These are phyloP conservation scores for Gonatopus flavifemur DNA, from an alignment of 1,140 invertebrate genomes.

Conservation along the genomic window DNA sequence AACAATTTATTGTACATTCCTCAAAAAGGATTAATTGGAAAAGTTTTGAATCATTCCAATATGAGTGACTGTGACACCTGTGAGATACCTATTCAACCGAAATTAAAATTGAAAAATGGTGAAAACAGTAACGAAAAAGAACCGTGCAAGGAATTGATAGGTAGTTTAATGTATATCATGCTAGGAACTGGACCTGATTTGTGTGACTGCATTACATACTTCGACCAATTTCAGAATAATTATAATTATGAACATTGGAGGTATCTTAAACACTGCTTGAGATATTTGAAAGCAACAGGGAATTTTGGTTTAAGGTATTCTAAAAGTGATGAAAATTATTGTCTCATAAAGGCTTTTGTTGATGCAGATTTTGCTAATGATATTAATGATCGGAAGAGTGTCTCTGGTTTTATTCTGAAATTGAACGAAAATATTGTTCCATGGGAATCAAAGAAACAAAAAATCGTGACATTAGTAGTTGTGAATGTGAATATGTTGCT, in stretches of 20 bases:
- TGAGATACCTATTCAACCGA: not conserved
- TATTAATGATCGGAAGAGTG: not conserved
- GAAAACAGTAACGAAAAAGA: no score
- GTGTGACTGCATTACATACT: not conserved
- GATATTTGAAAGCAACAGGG: not conserved
- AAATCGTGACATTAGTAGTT: not conserved
- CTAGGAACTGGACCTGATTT: not conserved
- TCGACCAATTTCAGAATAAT: not conserved
- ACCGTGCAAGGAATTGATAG: no score
- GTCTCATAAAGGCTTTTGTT: not conserved
- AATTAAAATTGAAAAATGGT: not conserved
- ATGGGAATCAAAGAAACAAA: not conserved
- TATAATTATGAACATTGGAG: not conserved
- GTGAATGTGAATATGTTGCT: not conserved
- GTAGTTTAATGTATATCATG: no score
- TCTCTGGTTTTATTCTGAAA: not conserved
- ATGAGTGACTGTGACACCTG: no score
- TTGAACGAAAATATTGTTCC: not conserved
- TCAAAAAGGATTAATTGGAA: not conserved
- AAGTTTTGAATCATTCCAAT: not conserved
- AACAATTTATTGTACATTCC: no score
- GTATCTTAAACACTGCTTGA: not conserved
- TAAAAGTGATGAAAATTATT: slow-evolving; percentile 1
- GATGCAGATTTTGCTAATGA: no score
- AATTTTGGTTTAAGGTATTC: slow-evolving; percentile 3